Evolutionary conservation across 1,140 invertebrate species (phyloP).

Genomic region (Wiebesia pumilae): DNA sequence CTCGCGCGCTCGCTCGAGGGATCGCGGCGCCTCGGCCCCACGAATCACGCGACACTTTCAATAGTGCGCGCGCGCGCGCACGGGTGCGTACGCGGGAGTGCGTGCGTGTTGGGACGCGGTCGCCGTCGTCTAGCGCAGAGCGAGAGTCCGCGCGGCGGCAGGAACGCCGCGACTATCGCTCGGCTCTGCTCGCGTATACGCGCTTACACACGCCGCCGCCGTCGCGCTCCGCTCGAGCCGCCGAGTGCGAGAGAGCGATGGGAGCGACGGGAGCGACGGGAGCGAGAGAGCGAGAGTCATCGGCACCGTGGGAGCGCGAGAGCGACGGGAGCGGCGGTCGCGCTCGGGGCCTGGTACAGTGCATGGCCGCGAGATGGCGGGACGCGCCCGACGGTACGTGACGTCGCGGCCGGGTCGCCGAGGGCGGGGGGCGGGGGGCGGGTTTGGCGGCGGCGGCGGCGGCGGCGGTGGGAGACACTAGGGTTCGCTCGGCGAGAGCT

Average conservation of each 20-base stretch:
- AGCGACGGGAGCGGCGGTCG: neutral
- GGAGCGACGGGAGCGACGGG: neutral
- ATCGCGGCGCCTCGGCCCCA: neutral
- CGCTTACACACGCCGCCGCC: neutral
- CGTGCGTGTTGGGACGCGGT: constrained; percentile 19
- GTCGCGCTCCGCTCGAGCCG: constrained; percentile 5
- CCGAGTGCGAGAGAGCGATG: neutral
- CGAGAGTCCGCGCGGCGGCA: constrained; percentile 45
- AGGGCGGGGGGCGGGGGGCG: no score
- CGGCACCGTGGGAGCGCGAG: neutral
- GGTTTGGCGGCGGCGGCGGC: neutral
- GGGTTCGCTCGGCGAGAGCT: neutral
- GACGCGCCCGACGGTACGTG: no score
- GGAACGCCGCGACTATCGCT: constrained; percentile 50
- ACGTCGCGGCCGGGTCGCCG: no score
- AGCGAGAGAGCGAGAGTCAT: no score
- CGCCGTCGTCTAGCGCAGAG: constrained; percentile 32
- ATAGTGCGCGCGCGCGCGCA: neutral
- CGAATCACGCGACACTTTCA: neutral
- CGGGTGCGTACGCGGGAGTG: constrained; percentile 33
- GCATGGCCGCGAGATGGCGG: constrained; percentile 35
- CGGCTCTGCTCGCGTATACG: neutral
- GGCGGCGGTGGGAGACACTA: neutral
- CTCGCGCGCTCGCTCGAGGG: neutral
- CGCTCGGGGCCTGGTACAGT: constrained; percentile 10